Percentiles rank a stretch among this genome's conserved stretches.
These are phyloP conservation scores for Poecilobothrus nobilitatus DNA, from an alignment of 2,888 invertebrate genomes.

Conservation along the genomic window DNA sequence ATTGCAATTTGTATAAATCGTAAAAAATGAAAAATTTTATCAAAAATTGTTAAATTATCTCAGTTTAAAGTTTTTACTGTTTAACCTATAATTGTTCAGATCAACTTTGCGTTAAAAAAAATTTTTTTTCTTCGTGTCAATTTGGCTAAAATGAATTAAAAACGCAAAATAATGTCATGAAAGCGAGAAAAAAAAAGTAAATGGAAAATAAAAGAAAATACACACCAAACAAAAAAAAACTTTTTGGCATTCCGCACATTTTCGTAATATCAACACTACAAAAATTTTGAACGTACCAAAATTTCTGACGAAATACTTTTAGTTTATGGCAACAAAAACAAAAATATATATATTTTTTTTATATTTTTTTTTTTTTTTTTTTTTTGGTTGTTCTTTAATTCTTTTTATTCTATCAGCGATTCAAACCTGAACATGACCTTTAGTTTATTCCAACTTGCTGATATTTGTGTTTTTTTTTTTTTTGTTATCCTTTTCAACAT, in stretches of 20 bases:
- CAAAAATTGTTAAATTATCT: too few relatives aligned
- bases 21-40: too few relatives aligned
- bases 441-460: background rate
- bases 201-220: too few relatives aligned
- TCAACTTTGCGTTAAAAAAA: too few relatives aligned
- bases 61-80: too few relatives aligned
- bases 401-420: background rate
- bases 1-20: too few relatives aligned
- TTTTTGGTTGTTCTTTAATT: too few relatives aligned
- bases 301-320: background rate
- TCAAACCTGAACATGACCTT: constrained; percentile 1
- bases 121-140: too few relatives aligned
- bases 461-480: too few relatives aligned
- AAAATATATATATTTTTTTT: background rate
- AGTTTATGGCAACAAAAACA: background rate
- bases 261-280: background rate
- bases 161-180: background rate
- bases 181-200: background rate
- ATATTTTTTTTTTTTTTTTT: too few relatives aligned
- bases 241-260: constrained; percentile 3
- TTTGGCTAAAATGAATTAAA: background rate
- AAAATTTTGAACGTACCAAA: constrained; percentile 1
- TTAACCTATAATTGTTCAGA: too few relatives aligned
- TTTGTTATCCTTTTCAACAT: background rate
- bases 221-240: background rate